phyloP scores from a whole-genome alignment of 2,888 invertebrate genomes.

The Agonum fuliginosum region DNA sequence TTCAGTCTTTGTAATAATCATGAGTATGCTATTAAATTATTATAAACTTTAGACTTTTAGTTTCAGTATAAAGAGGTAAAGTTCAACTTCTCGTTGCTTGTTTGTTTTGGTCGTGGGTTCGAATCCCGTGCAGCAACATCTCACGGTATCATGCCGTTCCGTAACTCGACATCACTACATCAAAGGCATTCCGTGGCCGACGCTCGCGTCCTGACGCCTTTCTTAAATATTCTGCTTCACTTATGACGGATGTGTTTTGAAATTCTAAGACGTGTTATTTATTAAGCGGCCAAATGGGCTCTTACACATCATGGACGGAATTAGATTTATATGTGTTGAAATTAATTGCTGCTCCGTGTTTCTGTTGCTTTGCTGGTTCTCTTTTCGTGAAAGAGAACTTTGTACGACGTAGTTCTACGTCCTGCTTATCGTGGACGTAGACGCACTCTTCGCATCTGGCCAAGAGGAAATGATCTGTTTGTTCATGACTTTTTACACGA shows the following conservation, averaged over 20 bases:
- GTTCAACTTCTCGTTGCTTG: neutral
- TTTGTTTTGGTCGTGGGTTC: conserved; percentile 42
- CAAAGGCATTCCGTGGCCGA: conserved; percentile 57
- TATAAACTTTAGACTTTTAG: no score
- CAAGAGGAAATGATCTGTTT: conserved; percentile 20
- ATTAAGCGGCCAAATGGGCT: conserved; percentile 59
- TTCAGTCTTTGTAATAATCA: no score
- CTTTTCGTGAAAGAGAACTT: conserved; percentile 50
- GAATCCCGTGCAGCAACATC: conserved; percentile 28
- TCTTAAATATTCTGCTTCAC: conserved; percentile 64
- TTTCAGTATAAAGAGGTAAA: conserved; percentile 39
- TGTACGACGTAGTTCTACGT: neutral
- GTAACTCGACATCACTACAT: conserved; percentile 45
- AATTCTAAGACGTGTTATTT: conserved; percentile 60
- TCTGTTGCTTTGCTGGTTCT: conserved; percentile 50
- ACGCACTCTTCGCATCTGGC: neutral
- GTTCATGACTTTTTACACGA: conserved; percentile 16
- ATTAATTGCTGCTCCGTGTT: conserved; percentile 53
- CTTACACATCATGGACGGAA: conserved; percentile 56
- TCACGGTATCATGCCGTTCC: conserved; percentile 27
- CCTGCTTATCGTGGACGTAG: neutral
- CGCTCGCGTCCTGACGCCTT: conserved; percentile 62
- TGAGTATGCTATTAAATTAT: no score
- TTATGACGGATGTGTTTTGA: conserved; percentile 64
- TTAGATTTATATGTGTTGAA: conserved; percentile 61